Conservation (phyloP, 2,797 vertebrate species). For the Chelonia mydas region DNA sequence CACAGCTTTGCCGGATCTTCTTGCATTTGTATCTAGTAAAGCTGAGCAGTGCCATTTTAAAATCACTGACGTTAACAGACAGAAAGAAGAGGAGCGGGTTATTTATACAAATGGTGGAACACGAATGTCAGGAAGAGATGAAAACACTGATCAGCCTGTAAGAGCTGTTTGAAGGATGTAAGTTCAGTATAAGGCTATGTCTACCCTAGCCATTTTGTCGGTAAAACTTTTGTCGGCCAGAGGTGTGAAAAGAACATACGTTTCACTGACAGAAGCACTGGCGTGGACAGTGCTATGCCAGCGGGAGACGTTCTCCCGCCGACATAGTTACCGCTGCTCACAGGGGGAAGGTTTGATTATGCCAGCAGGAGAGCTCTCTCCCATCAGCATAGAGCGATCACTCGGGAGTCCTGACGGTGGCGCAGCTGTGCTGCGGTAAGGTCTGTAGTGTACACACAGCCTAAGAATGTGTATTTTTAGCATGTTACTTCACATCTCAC, state of each 20-base stretch:
- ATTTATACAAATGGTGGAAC: background rate
- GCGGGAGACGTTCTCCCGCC: too few relatives aligned
- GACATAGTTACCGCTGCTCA: too few relatives aligned
- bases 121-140: background rate
- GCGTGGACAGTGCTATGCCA: too few relatives aligned
- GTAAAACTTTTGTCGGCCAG: too few relatives aligned
- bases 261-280: too few relatives aligned
- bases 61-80: background rate
- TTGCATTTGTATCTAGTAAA: background rate
- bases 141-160: background rate
- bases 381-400: rapidly evolving
- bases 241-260: too few relatives aligned
- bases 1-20: background rate
- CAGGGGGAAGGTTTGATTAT: too few relatives aligned
- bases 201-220: too few relatives aligned
- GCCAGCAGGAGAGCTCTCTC: too few relatives aligned
- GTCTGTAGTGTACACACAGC: too few relatives aligned
- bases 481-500: slow-evolving; percentile 1
- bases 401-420: too few relatives aligned
- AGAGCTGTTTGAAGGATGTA: slow-evolving; percentile 10
- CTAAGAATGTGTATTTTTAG: background rate
- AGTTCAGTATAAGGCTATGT: background rate
- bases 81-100: background rate
- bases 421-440: too few relatives aligned
- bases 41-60: background rate